Conservation (phyloP, 2,888 invertebrate species). For the Drosophila infuscata region DNA sequence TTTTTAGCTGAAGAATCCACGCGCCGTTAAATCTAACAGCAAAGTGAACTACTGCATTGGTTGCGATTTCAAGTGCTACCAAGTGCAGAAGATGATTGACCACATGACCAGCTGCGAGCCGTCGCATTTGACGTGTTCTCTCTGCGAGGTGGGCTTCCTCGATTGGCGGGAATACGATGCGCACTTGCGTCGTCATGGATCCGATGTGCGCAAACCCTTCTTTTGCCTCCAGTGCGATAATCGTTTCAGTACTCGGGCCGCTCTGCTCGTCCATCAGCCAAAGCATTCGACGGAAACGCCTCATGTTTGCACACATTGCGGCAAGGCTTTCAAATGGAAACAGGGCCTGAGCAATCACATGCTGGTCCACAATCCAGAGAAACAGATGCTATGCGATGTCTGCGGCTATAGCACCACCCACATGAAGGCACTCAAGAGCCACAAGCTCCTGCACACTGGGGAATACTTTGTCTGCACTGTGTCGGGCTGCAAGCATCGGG, state of each 20-base stretch:
- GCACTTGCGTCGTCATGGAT: constrained; percentile 85
- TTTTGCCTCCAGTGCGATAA: constrained; percentile 86
- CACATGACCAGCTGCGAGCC: constrained; percentile 81
- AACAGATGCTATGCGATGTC: constrained; percentile 87
- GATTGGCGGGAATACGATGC: constrained; percentile 82
- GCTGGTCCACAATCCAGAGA: constrained; percentile 85
- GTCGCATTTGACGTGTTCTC: constrained; percentile 81
- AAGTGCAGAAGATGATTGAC: constrained; percentile 84
- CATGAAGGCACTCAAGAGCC: constrained; percentile 86
- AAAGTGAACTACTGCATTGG: constrained; percentile 85
- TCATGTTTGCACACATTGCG: constrained; percentile 86
- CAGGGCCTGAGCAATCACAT: constrained; percentile 87
- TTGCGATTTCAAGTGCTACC: constrained; percentile 84
- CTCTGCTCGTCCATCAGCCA: constrained; percentile 86
- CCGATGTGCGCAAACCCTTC: constrained; percentile 85
- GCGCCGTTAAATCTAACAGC: constrained; percentile 74
- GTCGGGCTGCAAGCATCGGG: constrained; percentile 85
- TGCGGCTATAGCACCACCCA: constrained; percentile 87
- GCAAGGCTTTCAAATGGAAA: constrained; percentile 87
- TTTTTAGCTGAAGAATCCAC: constrained; percentile 75
- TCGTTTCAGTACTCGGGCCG: constrained; percentile 86
- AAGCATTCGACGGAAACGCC: constrained; percentile 87
- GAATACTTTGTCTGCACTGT: constrained; percentile 86
- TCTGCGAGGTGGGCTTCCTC: constrained; percentile 83
- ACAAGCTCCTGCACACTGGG: constrained; percentile 86